Evolutionary conservation across 2,797 vertebrate species (phyloP).

Genomic region (Tarsius wallacei): DNA sequence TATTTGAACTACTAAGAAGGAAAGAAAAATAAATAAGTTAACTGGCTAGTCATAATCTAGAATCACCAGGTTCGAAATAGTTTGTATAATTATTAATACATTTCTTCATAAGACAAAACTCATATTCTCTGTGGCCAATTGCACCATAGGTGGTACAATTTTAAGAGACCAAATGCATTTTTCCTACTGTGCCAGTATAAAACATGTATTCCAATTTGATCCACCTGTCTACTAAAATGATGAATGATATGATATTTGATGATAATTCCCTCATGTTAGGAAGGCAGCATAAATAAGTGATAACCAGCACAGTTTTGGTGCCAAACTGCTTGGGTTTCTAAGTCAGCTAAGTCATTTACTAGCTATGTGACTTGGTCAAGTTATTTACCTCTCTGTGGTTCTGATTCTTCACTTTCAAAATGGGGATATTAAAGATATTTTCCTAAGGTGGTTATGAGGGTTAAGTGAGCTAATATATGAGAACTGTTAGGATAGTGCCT

Average conservation of each 20-base stretch:
- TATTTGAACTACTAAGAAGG: neutral
- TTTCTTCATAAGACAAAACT: constrained; percentile 32
- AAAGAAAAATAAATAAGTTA: neutral
- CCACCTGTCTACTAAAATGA: neutral
- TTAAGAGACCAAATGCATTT: neutral
- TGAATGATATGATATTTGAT: neutral
- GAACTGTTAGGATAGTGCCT: neutral
- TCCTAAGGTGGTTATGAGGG: neutral
- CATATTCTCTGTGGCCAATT: neutral
- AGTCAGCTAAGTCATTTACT: neutral
- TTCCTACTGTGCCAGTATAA: neutral
- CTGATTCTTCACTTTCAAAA: neutral
- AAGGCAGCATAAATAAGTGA: neutral
- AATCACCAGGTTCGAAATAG: neutral
- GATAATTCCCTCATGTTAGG: neutral
- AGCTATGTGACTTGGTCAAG: neutral
- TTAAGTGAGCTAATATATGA: neutral
- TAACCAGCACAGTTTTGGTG: neutral
- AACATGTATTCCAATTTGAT: neutral
- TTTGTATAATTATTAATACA: constrained; percentile 22
- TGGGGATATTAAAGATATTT: neutral
- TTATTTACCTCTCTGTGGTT: neutral
- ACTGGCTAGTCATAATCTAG: neutral
- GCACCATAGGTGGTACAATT: neutral
- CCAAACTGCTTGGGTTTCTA: neutral